phyloP scores from a whole-genome alignment of 1,140 invertebrate species.

The Platorchestia sp. region DNA sequence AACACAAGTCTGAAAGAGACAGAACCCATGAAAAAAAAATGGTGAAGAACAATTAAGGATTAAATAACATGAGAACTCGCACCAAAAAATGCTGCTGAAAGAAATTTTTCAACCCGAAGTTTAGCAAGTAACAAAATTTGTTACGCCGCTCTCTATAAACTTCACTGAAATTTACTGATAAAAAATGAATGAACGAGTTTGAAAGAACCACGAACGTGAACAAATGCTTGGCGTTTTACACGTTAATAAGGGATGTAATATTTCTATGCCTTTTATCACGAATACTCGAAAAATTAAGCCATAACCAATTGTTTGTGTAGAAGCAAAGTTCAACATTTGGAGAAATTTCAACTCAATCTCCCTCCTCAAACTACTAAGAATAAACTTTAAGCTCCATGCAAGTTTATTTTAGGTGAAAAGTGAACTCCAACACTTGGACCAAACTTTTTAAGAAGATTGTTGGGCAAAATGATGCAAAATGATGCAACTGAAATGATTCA shows the following conservation, averaged over 20 bases:
- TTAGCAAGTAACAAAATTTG: not conserved
- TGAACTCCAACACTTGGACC: too few species aligned
- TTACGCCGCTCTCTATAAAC: not conserved
- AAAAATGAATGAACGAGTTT: not conserved
- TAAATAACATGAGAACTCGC: not conserved
- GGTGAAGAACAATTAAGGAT: not conserved
- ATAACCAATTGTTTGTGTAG: too few species aligned
- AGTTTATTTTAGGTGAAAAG: too few species aligned
- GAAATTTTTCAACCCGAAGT: not conserved
- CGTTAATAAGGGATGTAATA: not conserved
- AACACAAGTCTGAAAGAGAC: not conserved
- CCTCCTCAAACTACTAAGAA: too few species aligned
- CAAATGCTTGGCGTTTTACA: not conserved
- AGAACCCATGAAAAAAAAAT: not conserved
- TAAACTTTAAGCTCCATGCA: too few species aligned
- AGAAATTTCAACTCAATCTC: too few species aligned
- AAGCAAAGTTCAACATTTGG: too few species aligned
- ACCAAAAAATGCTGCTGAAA: not conserved
- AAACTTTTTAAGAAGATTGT: too few species aligned
- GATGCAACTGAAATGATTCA: too few species aligned
- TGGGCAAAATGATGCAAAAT: too few species aligned
- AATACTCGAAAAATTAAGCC: too few species aligned
- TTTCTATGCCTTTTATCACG: not conserved
- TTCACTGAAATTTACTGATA: not conserved
- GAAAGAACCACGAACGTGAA: not conserved